Evolutionary conservation across 2,797 vertebrate species (phyloP).

Genomic region (Pipistrellus kuhlii): DNA sequence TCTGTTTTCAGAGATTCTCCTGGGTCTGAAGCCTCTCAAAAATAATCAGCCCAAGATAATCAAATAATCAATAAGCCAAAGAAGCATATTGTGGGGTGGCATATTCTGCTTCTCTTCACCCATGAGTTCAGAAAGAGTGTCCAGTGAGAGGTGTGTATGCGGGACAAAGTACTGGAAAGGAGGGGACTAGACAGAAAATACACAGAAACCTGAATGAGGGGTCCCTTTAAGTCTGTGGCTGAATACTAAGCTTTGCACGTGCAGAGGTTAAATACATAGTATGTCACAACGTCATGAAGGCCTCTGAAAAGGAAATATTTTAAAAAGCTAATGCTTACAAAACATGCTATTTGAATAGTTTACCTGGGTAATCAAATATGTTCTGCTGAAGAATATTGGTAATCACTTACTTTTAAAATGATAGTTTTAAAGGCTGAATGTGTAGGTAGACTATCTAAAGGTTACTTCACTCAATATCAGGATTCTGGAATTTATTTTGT

Average conservation of each 20-base stretch:
- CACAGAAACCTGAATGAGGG: not conserved
- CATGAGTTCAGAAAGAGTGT: not conserved
- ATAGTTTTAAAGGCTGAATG: slow-evolving; percentile 52
- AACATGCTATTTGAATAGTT: slow-evolving; percentile 34
- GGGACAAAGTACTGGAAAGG: not conserved
- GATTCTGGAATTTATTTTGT: slow-evolving; percentile 65
- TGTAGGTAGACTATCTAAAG: slow-evolving; percentile 48
- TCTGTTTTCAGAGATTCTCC: slow-evolving; percentile 20
- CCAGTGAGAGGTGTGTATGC: not conserved
- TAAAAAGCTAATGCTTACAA: slow-evolving; percentile 53
- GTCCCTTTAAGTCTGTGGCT: not conserved
- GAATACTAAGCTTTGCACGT: not conserved
- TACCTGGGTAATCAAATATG: slow-evolving; percentile 38
- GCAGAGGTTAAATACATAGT: not conserved
- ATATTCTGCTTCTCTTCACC: not conserved
- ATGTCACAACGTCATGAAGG: not conserved
- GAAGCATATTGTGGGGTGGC: not conserved
- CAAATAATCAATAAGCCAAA: not conserved
- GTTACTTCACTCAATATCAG: slow-evolving; percentile 50
- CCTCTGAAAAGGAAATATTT: slow-evolving; percentile 50
- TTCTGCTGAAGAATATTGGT: slow-evolving; percentile 57
- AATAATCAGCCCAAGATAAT: not conserved
- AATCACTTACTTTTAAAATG: slow-evolving; percentile 46
- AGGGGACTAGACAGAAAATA: not conserved
- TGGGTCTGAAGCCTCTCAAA: not conserved